Conservation (phyloP, 2,113 vertebrate genomes). For the Sprattus sprattus region DNA sequence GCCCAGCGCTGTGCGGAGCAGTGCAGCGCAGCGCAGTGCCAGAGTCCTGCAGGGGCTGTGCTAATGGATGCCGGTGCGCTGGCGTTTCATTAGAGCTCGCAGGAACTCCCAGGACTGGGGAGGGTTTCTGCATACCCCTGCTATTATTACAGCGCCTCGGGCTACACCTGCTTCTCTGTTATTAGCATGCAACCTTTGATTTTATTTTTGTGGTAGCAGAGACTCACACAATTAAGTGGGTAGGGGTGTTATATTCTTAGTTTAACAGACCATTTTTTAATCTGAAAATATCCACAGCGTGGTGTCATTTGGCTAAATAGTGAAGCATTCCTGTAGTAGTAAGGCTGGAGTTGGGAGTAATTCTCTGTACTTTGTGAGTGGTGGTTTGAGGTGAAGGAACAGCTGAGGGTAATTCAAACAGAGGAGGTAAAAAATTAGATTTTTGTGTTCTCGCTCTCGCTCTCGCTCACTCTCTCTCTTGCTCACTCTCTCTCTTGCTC, state of each 20-base stretch:
- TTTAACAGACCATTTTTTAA: too few relatives aligned
- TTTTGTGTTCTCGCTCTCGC: constrained; percentile 17
- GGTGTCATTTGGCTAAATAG: too few relatives aligned
- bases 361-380: not conserved
- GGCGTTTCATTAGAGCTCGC: constrained; percentile 55
- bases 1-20: not conserved
- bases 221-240: not conserved
- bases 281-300: not conserved
- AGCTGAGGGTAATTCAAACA: not conserved
- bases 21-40: not conserved
- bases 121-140: constrained; percentile 56
- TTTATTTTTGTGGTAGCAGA: constrained; percentile 9
- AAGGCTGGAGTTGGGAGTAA: too few relatives aligned
- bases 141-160: constrained; percentile 66
- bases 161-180: constrained; percentile 64
- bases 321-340: too few relatives aligned
- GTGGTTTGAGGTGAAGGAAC: not conserved
- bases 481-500: not conserved
- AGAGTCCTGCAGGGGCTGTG: constrained; percentile 14
- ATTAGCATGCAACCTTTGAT: constrained; percentile 64
- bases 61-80: constrained; percentile 22
- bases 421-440: not conserved
- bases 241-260: too few relatives aligned
- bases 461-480: not conserved
- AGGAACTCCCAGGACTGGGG: constrained; percentile 46